Base-by-base conservation (phyloP, 2,113 vertebrate species). In the Phasianus colchicus region DNA sequence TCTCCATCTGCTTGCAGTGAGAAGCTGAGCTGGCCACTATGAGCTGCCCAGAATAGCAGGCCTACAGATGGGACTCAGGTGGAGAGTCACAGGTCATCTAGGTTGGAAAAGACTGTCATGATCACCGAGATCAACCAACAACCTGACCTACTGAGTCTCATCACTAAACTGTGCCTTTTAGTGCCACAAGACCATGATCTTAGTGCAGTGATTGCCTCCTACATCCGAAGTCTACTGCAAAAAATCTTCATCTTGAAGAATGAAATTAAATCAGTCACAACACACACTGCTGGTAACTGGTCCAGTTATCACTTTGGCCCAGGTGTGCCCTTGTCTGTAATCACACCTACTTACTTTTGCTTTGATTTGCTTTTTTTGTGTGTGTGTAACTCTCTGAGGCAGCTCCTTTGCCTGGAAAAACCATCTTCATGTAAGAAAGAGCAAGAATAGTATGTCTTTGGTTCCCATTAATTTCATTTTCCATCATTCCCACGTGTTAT, bases 381-480 rank as follows among this genome's bases (percentile, higher is more conserved):
- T 10, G 13, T 15, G 14, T 43, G 42, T 43, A 84, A 48, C 29
- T 58, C 18, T 72, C 57, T 45, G 29, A 92, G 25, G 25, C 45
- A 60, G 57, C 45, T 95, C 64, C 17, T 48, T 65, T 63, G 43
- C 38, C 55, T 92, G 79, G 69, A 91, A 96, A 95, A 80, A 18
- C 24, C 57, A 83, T 92, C 42, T 93, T 34, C 22, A 21, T 19
- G 17, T 47, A 55, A 29, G 70, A 65, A 25, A 42, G 10, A 70
- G 38, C 0, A 2, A 63, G 42, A 91, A 52, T 69, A 60, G 27
- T 85, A 36, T 74, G 54, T 24, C 18, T 54, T 93, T 81, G 30
- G 13, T 69, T 95, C 75, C 78, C 42, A 71, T 50, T 88, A 86
- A 70, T 77, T 92, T 87, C 1, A 4, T 77, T 91, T 92, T 89